Evolutionary conservation across 1,140 invertebrate genomes (phyloP).

Genomic region (Drosophila neocordata): DNA sequence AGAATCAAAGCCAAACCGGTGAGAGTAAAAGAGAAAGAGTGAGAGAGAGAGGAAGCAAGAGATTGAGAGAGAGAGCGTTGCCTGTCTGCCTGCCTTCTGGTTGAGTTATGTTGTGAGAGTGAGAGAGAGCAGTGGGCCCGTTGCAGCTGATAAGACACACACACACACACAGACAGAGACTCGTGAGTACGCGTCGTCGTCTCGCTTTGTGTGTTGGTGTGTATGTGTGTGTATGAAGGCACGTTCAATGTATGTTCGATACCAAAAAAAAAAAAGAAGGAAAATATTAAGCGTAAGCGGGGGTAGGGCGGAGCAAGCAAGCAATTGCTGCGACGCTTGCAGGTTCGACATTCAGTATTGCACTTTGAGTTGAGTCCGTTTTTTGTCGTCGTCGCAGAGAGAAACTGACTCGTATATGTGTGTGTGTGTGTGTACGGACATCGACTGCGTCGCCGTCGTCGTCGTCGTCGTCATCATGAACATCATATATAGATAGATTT

Average conservation of each 20-base stretch:
- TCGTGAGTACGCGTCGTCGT: slow-evolving; percentile 5
- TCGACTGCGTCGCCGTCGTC: slow-evolving; percentile 71
- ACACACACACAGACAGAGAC: slow-evolving; percentile 25
- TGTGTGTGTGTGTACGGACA: slow-evolving; percentile 69
- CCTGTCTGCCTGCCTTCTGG: background rate
- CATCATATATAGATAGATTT: slow-evolving; percentile 83
- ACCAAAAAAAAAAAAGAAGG: slow-evolving; percentile 71
- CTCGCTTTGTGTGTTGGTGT: slow-evolving; percentile 17
- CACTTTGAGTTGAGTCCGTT: slow-evolving; percentile 32
- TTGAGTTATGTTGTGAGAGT: slow-evolving; percentile 15
- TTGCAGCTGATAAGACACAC: slow-evolving; percentile 76
- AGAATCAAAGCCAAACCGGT: slow-evolving; percentile 4
- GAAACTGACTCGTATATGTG: slow-evolving; percentile 8
- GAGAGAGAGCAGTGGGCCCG: slow-evolving; percentile 39
- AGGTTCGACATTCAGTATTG: slow-evolving; percentile 36
- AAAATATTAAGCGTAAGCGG: slow-evolving; percentile 21
- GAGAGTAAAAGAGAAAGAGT: slow-evolving; percentile 2
- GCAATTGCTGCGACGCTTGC: slow-evolving; percentile 26
- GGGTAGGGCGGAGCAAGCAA: slow-evolving; percentile 21
- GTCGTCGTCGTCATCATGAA: slow-evolving; percentile 79
- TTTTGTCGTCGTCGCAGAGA: slow-evolving; percentile 17
- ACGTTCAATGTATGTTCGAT: slow-evolving; percentile 80
- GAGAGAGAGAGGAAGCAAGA: slow-evolving; percentile 15
- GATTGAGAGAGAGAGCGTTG: slow-evolving; percentile 34
- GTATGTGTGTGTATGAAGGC: slow-evolving; percentile 24